Conservation (phyloP, 1,140 invertebrate genomes). For the Drosophila lini region DNA sequence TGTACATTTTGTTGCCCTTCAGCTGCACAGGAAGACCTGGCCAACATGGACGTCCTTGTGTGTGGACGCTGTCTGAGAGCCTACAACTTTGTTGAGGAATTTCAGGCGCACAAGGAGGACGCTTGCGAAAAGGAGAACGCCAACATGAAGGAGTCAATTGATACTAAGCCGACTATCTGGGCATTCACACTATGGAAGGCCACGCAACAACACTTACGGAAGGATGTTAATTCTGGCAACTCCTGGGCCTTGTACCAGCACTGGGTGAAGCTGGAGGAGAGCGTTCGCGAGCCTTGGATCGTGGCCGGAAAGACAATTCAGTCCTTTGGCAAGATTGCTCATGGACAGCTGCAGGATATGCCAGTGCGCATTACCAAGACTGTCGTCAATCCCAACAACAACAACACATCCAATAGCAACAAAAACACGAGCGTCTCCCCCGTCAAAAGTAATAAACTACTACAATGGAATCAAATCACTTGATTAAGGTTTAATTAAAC, state of each 20-base stretch:
- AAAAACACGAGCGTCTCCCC: slow-evolving; percentile 64
- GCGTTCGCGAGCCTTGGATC: slow-evolving; percentile 90
- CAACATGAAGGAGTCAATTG: slow-evolving; percentile 87
- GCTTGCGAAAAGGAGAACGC: slow-evolving; percentile 86
- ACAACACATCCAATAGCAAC: slow-evolving; percentile 57
- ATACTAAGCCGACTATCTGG: slow-evolving; percentile 92
- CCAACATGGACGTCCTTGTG: slow-evolving; percentile 90
- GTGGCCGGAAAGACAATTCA: slow-evolving; percentile 91
- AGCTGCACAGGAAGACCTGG: slow-evolving; percentile 90
- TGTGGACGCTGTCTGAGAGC: slow-evolving; percentile 92
- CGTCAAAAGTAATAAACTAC: slow-evolving; percentile 55
- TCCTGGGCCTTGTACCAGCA: slow-evolving; percentile 92
- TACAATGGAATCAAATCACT: background rate
- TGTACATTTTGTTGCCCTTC: background rate
- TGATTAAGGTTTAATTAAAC: background rate
- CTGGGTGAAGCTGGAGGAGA: slow-evolving; percentile 91
- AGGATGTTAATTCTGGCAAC: slow-evolving; percentile 85
- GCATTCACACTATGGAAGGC: slow-evolving; percentile 93
- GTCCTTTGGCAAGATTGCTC: slow-evolving; percentile 87
- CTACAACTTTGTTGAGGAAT: slow-evolving; percentile 92
- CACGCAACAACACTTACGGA: slow-evolving; percentile 85
- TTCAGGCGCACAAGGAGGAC: slow-evolving; percentile 90
- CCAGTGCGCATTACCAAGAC: slow-evolving; percentile 84
- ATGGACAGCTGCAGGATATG: slow-evolving; percentile 82
- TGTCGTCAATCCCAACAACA: slow-evolving; percentile 77